Percentiles rank a stretch among this genome's conserved stretches.
These are phyloP conservation scores for Coptodon rendalli DNA, from an alignment of 2,113 vertebrate genomes.

Conservation along the genomic window DNA sequence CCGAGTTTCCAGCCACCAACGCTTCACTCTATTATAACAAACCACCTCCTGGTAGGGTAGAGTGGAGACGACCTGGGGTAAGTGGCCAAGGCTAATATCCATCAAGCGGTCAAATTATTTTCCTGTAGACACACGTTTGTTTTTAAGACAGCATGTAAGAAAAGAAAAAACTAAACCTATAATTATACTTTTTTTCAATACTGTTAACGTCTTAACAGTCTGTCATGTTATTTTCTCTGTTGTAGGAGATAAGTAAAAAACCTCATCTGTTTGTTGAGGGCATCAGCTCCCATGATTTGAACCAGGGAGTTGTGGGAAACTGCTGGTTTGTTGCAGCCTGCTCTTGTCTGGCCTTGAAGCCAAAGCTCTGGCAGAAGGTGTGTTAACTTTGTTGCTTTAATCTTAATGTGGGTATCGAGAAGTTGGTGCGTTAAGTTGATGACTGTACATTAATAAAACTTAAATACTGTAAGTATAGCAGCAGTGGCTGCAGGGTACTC, in stretches of 20 bases:
- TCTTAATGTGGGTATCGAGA: neutral
- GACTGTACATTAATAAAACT: neutral
- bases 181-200: neutral
- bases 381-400: neutral
- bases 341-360: constrained; percentile 83
- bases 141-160: neutral
- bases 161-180: neutral
- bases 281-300: constrained; percentile 86
- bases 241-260: constrained; percentile 79
- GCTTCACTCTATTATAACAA: constrained; percentile 80
- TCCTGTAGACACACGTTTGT: neutral
- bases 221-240: neutral
- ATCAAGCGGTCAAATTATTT: neutral
- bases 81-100: neutral
- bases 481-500: neutral
- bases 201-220: neutral
- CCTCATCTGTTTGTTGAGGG: constrained; percentile 84
- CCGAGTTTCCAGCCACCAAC: constrained; percentile 80
- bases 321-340: constrained; percentile 90
- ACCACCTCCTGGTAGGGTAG: constrained; percentile 67
- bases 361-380: constrained; percentile 84
- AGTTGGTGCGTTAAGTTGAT: neutral
- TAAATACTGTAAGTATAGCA: neutral
- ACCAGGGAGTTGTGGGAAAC: constrained; percentile 86
- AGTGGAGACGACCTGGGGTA: constrained; percentile 92